Base-by-base conservation (phyloP, 2,888 invertebrate species). In the Epistrophe eligans region DNA sequence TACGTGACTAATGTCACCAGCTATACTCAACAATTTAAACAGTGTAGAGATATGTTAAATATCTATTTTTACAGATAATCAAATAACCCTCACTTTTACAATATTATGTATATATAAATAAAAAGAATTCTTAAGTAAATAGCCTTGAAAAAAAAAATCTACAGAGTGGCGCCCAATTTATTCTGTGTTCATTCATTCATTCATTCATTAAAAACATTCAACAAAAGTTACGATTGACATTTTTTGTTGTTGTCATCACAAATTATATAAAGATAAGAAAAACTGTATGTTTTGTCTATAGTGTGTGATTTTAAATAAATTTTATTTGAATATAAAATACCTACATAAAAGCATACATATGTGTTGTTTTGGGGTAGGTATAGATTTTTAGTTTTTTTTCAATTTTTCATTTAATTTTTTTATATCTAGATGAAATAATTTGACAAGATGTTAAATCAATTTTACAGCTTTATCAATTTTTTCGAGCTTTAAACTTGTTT, bases 1-100 rank as follows among this genome's bases (percentile, higher is more conserved):
- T 55, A 70, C 70, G 70, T 70, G 70, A 55, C 70, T 40, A 8
- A 55, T 70, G 55, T 70, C 70, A 55, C 17, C n/a, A 55, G 17
- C 24, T 5, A 24, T 24, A 50, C 13, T 35, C 4, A 24, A 0
- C 28, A 45, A 17, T 32, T 6, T 32, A 55, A 28, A n/a, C n/a
- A 32, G 4, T n/a, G 55, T n/a, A 48, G 28, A 62, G 5, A 24
- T 62, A 43, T 62, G 15, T 62, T 43, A 1, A 24, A 24, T 43
- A 43, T 43, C 15, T 62, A n/a, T 24, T 62, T 62, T 40, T 17
- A 9, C 11, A 35, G 17, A 58, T 58, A 32, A 9, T n/a, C 4
- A 10, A 15, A 58, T 2, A 10, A 17, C 35, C 5, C 2, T 10
- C n/a, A n/a, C 2, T 38, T 58, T 35, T 35, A 28, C 2, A 17